phyloP scores from a whole-genome alignment of 2,888 invertebrate genomes.

The Amaurobius ferox region DNA sequence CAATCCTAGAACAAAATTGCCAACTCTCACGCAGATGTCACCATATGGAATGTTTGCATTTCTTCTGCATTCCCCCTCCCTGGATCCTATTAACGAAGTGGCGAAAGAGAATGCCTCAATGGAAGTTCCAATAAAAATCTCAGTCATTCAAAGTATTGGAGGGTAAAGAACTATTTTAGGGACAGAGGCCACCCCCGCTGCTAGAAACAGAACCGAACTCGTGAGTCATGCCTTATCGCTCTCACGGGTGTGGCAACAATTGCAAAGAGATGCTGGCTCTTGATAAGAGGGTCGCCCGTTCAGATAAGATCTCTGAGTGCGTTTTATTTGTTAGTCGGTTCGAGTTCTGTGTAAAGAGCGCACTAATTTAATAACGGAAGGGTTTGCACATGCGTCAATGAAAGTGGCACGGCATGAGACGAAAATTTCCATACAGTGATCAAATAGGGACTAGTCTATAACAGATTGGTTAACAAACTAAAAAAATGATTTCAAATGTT shows the following conservation, averaged over 20 bases:
- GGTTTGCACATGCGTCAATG: no score
- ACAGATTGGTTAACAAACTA: no score
- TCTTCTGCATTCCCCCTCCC: no score
- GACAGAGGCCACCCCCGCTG: conserved; percentile 10
- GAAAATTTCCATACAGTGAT: no score
- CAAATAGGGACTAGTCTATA: no score
- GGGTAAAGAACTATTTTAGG: neutral
- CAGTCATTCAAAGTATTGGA: neutral
- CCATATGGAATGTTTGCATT: no score
- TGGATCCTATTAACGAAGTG: neutral
- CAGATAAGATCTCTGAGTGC: conserved; percentile 3
- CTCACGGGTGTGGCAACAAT: conserved; percentile 55
- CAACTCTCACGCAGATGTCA: no score
- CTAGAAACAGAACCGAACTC: conserved; percentile 42
- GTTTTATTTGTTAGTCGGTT: neutral
- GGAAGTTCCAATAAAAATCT: neutral
- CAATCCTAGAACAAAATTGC: no score
- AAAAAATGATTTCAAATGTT: no score
- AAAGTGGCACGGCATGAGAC: no score
- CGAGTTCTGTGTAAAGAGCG: neutral
- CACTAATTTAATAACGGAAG: no score
- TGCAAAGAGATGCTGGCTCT: conserved; percentile 34
- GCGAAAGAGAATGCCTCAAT: neutral
- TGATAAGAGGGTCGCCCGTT: conserved; percentile 28
- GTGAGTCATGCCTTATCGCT: conserved; percentile 63